These are phyloP conservation scores for Watsonalla binaria DNA, from an alignment of 2,888 invertebrate species.

Conservation along the genomic window DNA sequence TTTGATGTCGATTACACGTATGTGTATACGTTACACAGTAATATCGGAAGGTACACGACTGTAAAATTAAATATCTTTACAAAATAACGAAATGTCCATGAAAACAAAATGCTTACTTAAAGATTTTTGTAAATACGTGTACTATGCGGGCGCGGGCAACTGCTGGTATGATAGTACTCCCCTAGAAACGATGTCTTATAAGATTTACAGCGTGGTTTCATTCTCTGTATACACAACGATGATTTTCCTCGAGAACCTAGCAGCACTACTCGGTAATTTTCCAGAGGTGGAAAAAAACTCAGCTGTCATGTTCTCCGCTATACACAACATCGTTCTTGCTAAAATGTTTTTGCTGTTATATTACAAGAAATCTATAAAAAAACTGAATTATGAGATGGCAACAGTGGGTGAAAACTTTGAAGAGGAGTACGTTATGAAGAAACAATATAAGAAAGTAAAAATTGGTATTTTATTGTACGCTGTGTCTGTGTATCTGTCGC, in stretches of 20 bases:
- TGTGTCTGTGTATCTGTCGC: conserved; percentile 57
- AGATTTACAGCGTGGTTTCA: conserved; percentile 42
- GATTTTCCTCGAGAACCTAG: conserved; percentile 62
- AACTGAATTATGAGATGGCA: conserved; percentile 60
- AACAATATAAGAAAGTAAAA: conserved; percentile 53
- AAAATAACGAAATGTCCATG: conserved; percentile 30
- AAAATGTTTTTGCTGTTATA: conserved; percentile 61
- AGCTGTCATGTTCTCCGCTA: conserved; percentile 63
- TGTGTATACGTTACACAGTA: too few relatives aligned
- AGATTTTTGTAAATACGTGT: conserved; percentile 55
- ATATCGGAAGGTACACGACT: too few relatives aligned
- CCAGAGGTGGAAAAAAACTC: conserved; percentile 64
- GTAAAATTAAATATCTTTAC: too few relatives aligned
- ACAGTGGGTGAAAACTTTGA: conserved; percentile 50
- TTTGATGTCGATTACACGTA: too few relatives aligned
- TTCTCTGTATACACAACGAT: conserved; percentile 55
- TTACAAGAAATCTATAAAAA: conserved; percentile 55
- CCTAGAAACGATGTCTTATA: conserved; percentile 42
- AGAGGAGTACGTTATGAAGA: conserved; percentile 47
- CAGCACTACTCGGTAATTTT: conserved; percentile 55
- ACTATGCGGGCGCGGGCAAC: conserved; percentile 56
- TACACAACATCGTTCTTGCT: conserved; percentile 59
- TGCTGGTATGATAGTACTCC: conserved; percentile 54
- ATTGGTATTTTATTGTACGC: conserved; percentile 50
- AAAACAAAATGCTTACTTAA: conserved; percentile 48